Base-by-base conservation (phyloP, 2,113 vertebrate species). In the Myrmecobius fasciatus region DNA sequence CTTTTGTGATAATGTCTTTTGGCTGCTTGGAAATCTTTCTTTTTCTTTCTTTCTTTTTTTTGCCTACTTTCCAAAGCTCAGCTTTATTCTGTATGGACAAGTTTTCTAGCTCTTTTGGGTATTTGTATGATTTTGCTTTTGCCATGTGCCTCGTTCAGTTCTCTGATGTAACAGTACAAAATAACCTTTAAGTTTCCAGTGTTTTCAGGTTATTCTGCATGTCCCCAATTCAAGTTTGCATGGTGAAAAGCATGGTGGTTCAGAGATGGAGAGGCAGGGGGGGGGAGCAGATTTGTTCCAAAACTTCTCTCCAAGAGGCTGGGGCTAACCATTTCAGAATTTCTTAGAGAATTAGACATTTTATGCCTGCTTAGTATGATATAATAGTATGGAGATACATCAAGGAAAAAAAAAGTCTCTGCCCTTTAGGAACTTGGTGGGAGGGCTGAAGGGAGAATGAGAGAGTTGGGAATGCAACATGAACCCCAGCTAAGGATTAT, bases 131-230 rank as follows among this genome's bases (percentile, higher is more conserved):
- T 83, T 83, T 83, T 24, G 20, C 7, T 83, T 83, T 83, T 43
- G 67, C 43, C 67, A 83, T 83, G 7, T 83, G 67, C 67, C 67
- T 83, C 17, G 2, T 83, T 83, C 67, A 22, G 22, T 9, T 43
- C 67, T 83, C 67, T n/a, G 43, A 8, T 43, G 67, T 43, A 83
- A 83, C 97, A 36, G 12, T 54, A 26, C 24, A 46, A 93, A 94
- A 2, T 92, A 91, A 95, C 8, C 22, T 31, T 93, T 90, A 90
- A 75, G 91, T 95, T 95, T 90, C 0, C 48, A 96, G 28, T 91
- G 89, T 11, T 93, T 51, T 94, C 92, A 92, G 22, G 75, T 93
- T 14, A 54, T 22, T 92, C 36, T 91, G 91, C 90, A 93, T 47
- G 94, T 94, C 25, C 7, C 91, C 14, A 92, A 36, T 92, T 94